Evolutionary conservation across 23 tunicate genomes (phyloP).

Genomic region (Phallusia fumigata): DNA sequence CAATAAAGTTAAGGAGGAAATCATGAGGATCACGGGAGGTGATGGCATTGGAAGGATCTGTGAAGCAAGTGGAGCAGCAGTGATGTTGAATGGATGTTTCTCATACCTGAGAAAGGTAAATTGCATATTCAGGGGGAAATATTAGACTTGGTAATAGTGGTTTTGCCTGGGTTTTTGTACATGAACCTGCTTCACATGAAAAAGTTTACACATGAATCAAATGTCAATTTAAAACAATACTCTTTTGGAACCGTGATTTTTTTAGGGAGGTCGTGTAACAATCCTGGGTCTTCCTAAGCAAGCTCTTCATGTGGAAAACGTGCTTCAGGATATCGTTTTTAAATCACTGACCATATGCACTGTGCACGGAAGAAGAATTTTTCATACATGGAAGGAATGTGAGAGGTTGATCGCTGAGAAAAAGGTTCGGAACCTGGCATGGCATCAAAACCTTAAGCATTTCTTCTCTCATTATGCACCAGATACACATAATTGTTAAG

Average conservation of each 20-base stretch:
- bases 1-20: slow-evolving; percentile 47
- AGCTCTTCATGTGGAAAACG: slow-evolving; percentile 81
- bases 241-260: too few relatives aligned
- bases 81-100: slow-evolving; percentile 82
- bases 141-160: too few relatives aligned
- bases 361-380: slow-evolving; percentile 95
- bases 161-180: too few relatives aligned
- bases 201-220: too few relatives aligned
- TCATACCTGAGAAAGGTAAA: slow-evolving; percentile 85
- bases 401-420: slow-evolving; percentile 73
- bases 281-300: slow-evolving; percentile 83
- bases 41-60: slow-evolving; percentile 93
- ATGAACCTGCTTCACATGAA: too few relatives aligned
- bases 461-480: too few relatives aligned
- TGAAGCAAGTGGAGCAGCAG: slow-evolving; percentile 84
- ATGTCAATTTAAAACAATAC: too few relatives aligned
- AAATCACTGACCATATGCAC: slow-evolving; percentile 78
- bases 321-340: slow-evolving; percentile 85
- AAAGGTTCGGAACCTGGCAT: slow-evolving; percentile 32
- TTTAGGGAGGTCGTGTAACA: slow-evolving; percentile 84
- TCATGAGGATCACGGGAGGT: slow-evolving; percentile 75
- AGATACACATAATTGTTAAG: too few relatives aligned
- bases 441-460: too few relatives aligned
- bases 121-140: not conserved
- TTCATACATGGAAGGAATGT: slow-evolving; percentile 97